Evolutionary conservation across 2,797 vertebrate species (phyloP), one percentile per base, ranked within the genome.

Genomic region (Triplophysa bombifrons): DNA sequence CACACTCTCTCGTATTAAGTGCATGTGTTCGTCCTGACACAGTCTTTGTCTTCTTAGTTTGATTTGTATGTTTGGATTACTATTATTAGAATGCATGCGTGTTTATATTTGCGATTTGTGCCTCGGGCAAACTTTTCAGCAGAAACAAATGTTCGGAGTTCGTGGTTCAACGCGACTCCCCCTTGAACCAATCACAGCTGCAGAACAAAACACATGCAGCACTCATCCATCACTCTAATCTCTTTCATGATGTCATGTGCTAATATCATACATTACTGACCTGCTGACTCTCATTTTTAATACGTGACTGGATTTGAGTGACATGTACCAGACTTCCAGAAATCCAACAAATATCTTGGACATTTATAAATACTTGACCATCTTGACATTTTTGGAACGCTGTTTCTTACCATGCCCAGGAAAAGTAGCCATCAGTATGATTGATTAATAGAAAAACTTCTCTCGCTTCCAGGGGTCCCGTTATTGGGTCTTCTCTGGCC

Each of bases 121-220:
- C 19, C 13, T 4, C 60, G 53, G 68, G 10, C 63, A 38, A 68
- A n/a, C 27, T 25, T 64, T 68, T 68, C 56, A 61, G 30, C n/a
- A 20, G 63, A n/a, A 79, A 83, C 77, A 76, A 48, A 46, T 80
- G 82, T 1, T 0, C 55, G 12, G 27, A 50, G 56, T 68, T 81
- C 22, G 19, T 63, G 13, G 56, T 70, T 78, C 44, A 22, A 4
- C 9, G 14, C 1, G 3, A 51, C n/a, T 78, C 44, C 50, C 17
- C 63, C 7, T 68, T 68, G 12, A 71, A 65, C 27, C 74, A 81
- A 50, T 77, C 61, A 67, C 71, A 85, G 81, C 81, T 81, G 81
- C 8, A 58, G 48, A 44, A 46, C 19, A 63, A 63, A 77, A 56
- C 46, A 55, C 53, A 73, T 41, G 73, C 13, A 16, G 48, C 20